Base-by-base conservation (phyloP, 2,797 vertebrate genomes). In the Neoniphon sammara region DNA sequence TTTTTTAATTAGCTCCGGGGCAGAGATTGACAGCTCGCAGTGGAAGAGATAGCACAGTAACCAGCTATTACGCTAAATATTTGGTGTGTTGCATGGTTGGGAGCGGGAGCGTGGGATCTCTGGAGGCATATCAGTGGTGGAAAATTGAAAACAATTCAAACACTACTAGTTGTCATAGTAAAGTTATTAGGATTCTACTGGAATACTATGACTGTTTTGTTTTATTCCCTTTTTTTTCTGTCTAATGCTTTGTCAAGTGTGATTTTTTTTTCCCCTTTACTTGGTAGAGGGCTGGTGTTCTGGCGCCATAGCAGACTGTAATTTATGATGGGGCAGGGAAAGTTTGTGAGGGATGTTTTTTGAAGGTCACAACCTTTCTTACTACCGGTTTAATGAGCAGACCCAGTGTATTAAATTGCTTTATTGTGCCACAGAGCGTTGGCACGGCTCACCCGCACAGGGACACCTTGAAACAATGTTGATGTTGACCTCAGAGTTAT, bases 1-100 rank as follows among this genome's bases (percentile, higher is more conserved):
- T 70, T 91, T 85, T 95, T 94, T 93, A 93, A 94, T 95, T 94
- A 92, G 69, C 92, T 85, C 83, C 87, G 89, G 87, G 85, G 85
- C 83, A 72, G 78, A 87, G 91, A 89, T 78, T 95, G 95, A 95
- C 93, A 95, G 91, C 91, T 89, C 84, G 78, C 77, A 87, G 88
- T 55, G 78, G 77, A 88, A 63, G 91, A 88, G 86, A 94, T 88
- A 91, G 79, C 85, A 31, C 91, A 91, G 91, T 94, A 93, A 93
- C 91, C 63, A 90, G 81, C 80, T 90, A 94, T 95, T 94, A 92
- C 74, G 86, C 87, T 90, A 93, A 94, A 93, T 93, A 94, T 96
- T 91, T 93, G 91, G 85, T 86, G 66, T 68, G 85, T 91, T 91
- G 90, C 85, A 72, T 73, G 66, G 87, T 76, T 83, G 78, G 91